Base-by-base conservation (phyloP, 1,140 invertebrate genomes). In the Ceratosolen fusciceps region DNA sequence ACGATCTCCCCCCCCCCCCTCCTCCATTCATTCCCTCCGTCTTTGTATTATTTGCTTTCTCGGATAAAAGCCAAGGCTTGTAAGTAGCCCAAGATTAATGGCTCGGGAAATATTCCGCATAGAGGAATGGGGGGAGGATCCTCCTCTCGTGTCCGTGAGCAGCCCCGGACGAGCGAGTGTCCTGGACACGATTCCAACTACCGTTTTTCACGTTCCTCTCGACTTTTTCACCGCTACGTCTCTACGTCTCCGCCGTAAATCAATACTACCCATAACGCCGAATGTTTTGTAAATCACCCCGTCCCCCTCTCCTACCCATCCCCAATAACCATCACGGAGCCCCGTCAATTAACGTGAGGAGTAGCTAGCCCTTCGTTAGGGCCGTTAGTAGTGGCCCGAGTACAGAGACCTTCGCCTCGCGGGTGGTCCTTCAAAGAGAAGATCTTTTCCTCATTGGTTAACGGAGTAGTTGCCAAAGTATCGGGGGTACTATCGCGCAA, bases 41-140 rank as follows among this genome's bases (percentile, higher is more conserved):
- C 16, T 29, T 60, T 52, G 4, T 49, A 29, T 26, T 74, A 43
- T 74, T 74, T 43, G 14, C 60, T 75, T 75, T 75, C 8, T 0
- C 8, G 26, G 74, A 47, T 75, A 60, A 65, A 75, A 75, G 19
- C 34, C 9, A 54, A 16, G 24, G 43, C 39, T 75, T 62, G 47
- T 39, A 49, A 58, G 52, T 49, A 68, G 43, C 49, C 21, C 14
- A 21, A 56, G 52, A 54, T 67, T 62, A 74, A 72, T 73, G 70
- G 37, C 26, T 47, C 12, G 37, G 1, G 19, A 5, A 74, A 43
- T 37, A 56, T 34, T 71, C 68, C 54, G 0, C 12, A 0, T 26
- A 37, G 37, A 67, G n/a, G n/a, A n/a, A n/a, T n/a, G n/a, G n/a
- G n/a, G n/a, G n/a, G 49, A 47, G 2, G 26, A 16, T 24, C 7